Base-by-base conservation (phyloP, 2,113 vertebrate species). In the Catharus minimus region DNA sequence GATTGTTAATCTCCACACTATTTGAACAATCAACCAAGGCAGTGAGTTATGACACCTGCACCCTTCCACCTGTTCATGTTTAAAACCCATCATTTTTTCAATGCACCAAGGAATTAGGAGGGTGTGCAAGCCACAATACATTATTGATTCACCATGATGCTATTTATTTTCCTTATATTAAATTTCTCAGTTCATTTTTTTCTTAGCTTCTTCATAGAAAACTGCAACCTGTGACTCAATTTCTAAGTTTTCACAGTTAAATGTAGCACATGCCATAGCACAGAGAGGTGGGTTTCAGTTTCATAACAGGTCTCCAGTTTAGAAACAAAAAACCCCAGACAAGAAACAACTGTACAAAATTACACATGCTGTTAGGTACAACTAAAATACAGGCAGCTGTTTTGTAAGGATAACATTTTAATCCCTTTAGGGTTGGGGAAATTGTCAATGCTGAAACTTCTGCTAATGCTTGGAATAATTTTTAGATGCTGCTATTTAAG, bases 401-500 rank as follows among this genome's bases (percentile, higher is more conserved):
- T 92, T 72, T 66, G 36, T 15, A 61, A 58, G 77, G 41, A 30
- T 18, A 38, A 58, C 2, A 3, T 6, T 82, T 78, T 44, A 84
- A 79, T 55, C 33, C 49, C 46, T 68, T 76, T 30, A 46, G 58
- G 32, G 15, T 2, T 69, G 36, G 14, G 41, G 19, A 57, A 71
- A 71, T 15, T 41, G 32, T 20, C 55, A 43, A 28, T 33, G 61
- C 14, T 41, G 30, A 46, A 60, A 17, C 47, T 74, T 73, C 53
- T 38, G 28, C 68, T 60, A 68, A 57, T 33, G 50, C 33, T 50
- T 38, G 18, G 62, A 49, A 21, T 50, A 47, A 60, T 44, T 82
- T 88, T 36, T 14, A 46, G 65, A 88, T 21, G 43, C 39, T 85
- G 52, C 38, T 88, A 36, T 38, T 88, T 88, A 56, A 80, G 81